Evolutionary conservation across 2,888 invertebrate genomes (phyloP).

Genomic region (Oithona nana): DNA sequence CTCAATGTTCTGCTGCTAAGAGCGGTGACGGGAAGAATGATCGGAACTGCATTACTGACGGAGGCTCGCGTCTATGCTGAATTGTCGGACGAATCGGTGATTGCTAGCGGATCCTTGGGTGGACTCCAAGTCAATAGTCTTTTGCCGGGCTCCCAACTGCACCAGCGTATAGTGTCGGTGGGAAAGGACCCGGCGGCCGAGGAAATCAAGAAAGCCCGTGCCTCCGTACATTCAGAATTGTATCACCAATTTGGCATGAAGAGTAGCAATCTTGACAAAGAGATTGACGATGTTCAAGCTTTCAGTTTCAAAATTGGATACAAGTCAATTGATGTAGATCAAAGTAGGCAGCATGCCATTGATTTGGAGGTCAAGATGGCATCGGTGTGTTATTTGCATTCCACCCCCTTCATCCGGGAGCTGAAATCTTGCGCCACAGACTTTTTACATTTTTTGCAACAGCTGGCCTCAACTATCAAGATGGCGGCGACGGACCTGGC

Average conservation of each 20-base stretch:
- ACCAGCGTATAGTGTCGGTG: constrained; percentile 65
- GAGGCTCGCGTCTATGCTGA: constrained; percentile 74
- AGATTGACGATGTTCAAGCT: too few relatives aligned
- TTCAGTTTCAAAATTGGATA: too few relatives aligned
- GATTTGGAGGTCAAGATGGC: constrained; percentile 46
- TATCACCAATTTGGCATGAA: too few relatives aligned
- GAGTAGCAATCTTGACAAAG: too few relatives aligned
- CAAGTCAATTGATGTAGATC: too few relatives aligned
- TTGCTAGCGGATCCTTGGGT: constrained; percentile 52
- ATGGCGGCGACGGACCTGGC: constrained; percentile 88
- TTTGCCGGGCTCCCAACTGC: constrained; percentile 58
- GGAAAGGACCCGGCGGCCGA: constrained; percentile 44
- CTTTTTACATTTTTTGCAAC: constrained; percentile 68
- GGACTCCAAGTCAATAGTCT: constrained; percentile 71
- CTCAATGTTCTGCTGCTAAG: constrained; percentile 68
- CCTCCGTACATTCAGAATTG: not conserved
- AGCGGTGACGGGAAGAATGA: constrained; percentile 63
- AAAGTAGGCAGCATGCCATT: too few relatives aligned
- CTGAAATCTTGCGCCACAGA: constrained; percentile 70
- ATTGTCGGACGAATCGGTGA: constrained; percentile 34
- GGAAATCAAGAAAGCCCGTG: not conserved
- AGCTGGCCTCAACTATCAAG: constrained; percentile 63
- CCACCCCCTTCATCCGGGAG: constrained; percentile 63
- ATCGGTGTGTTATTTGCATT: constrained; percentile 82
- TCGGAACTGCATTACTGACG: constrained; percentile 79